Evolutionary conservation across 2,113 vertebrate genomes (phyloP).

Genomic region (Tyrannus savana): DNA sequence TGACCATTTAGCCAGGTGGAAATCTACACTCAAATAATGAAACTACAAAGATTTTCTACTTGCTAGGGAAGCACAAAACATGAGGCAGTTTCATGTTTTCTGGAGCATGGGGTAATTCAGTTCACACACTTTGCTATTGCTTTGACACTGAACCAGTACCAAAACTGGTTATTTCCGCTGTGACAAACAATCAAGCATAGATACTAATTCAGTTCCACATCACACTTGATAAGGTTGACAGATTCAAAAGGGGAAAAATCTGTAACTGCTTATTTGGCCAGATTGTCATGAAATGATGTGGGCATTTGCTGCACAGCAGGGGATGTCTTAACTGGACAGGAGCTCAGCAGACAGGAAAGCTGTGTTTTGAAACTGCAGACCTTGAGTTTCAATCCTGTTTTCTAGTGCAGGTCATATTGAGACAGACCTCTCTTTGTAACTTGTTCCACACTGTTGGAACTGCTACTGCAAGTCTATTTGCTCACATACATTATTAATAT

Average conservation of each 20-base stretch:
- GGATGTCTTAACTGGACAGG: neutral
- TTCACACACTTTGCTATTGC: neutral
- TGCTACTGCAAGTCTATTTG: constrained; percentile 41
- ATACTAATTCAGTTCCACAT: neutral
- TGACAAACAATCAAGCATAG: neutral
- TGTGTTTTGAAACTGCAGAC: constrained; percentile 19
- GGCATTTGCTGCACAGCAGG: constrained; percentile 30
- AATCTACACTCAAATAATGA: neutral
- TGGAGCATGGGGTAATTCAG: neutral
- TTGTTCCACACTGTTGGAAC: constrained; percentile 31
- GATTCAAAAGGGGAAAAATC: neutral
- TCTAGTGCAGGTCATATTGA: constrained; percentile 15
- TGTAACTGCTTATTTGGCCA: constrained; percentile 56
- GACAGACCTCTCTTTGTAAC: constrained; percentile 49
- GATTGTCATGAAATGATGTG: constrained; percentile 31
- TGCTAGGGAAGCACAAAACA: neutral
- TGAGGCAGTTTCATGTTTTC: neutral
- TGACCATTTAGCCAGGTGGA: neutral
- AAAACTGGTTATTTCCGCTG: constrained; percentile 13
- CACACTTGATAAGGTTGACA: constrained; percentile 30
- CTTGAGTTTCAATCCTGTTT: constrained; percentile 47
- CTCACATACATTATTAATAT: constrained; percentile 61
- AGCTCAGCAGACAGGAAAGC: constrained; percentile 23
- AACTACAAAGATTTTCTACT: neutral
- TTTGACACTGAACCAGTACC: neutral